Evolutionary conservation across 1,140 invertebrate genomes (phyloP).

Genomic region (Aphelinus certus): DNA sequence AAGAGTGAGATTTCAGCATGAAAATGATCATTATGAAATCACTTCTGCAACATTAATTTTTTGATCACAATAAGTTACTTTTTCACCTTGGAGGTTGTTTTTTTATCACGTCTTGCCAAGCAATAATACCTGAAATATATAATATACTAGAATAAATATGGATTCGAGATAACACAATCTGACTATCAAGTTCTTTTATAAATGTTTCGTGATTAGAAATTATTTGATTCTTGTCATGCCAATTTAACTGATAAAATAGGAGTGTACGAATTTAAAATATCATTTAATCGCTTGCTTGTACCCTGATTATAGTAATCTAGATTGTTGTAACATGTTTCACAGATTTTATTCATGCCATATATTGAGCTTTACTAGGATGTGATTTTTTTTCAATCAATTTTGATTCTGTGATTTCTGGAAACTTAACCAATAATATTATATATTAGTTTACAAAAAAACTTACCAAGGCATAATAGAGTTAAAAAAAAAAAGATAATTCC

Average conservation of each 20-base stretch:
- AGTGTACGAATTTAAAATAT: background rate
- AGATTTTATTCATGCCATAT: background rate
- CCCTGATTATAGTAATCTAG: constrained; percentile 10
- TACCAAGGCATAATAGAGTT: constrained; percentile 48
- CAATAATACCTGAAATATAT: constrained; percentile 53
- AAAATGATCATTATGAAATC: constrained; percentile 8
- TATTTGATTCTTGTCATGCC: constrained; percentile 17
- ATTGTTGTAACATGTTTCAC: constrained; percentile 8
- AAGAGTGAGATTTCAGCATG: constrained; percentile 21
- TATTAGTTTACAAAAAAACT: constrained; percentile 36
- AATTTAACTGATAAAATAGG: constrained; percentile 2
- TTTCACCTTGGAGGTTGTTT: constrained; percentile 49
- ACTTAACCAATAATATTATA: no score
- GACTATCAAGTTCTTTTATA: constrained; percentile 22
- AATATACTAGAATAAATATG: background rate
- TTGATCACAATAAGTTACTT: constrained; percentile 34
- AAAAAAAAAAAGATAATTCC: no score
- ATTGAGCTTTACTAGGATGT: no score
- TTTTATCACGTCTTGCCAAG: constrained; percentile 50
- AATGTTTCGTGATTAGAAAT: background rate
- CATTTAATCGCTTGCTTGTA: background rate
- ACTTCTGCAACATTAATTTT: constrained; percentile 10
- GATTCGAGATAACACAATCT: no score
- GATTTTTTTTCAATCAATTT: no score
- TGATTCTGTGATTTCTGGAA: no score